Conservation (phyloP, 2,797 vertebrate species). For the Gymnothorax reevesii region DNA sequence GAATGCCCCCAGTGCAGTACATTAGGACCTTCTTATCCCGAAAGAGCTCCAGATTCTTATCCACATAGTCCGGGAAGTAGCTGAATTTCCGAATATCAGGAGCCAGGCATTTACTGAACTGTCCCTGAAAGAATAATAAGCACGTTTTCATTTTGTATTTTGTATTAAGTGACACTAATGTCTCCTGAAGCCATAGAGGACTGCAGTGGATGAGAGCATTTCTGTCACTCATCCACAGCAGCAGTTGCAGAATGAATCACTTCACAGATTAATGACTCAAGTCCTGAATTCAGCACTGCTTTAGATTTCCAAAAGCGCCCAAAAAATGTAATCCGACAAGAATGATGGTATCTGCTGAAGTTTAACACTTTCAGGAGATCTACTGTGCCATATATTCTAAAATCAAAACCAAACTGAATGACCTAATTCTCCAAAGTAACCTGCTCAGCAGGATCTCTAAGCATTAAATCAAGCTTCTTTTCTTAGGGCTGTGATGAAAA, state of each 20-base stretch:
- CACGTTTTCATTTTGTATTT: neutral
- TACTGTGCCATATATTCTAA: too few species aligned
- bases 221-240: neutral
- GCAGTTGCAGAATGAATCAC: neutral
- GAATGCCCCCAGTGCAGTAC: slow-evolving; percentile 98
- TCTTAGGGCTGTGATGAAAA: too few species aligned
- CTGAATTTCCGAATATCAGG: slow-evolving; percentile 98
- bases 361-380: too few species aligned
- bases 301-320: neutral
- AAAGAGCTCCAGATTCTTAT: slow-evolving; percentile 91
- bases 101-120: slow-evolving; percentile 87
- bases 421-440: too few species aligned
- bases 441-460: too few species aligned
- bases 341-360: neutral
- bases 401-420: too few species aligned
- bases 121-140: slow-evolving; percentile 76
- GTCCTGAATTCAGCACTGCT: neutral
- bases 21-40: slow-evolving; percentile 89
- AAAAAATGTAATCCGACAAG: neutral
- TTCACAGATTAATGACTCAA: neutral
- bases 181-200: neutral
- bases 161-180: slow-evolving; percentile 35
- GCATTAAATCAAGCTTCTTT: too few species aligned
- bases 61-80: slow-evolving; percentile 93
- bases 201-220: neutral